Evolutionary conservation across 2,888 invertebrate species (phyloP).

Genomic region (Caenorhabditis sinica): DNA sequence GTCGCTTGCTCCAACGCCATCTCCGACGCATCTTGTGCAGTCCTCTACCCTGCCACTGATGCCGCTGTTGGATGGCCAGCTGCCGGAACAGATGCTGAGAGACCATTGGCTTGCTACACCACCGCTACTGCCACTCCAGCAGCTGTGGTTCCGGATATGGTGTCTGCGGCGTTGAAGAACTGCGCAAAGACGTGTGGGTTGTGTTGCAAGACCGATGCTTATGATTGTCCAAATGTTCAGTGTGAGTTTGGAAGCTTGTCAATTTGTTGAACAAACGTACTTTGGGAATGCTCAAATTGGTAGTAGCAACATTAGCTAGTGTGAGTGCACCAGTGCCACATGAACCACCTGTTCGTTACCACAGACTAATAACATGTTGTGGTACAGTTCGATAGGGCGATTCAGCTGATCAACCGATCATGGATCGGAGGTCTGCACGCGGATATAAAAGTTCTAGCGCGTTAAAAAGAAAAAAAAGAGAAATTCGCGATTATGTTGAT

Average conservation of each 20-base stretch:
- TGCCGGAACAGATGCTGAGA: constrained; percentile 31
- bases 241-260: constrained; percentile 21
- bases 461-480: too few relatives aligned
- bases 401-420: too few relatives aligned
- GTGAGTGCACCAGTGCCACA: too few relatives aligned
- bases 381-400: too few relatives aligned
- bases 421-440: too few relatives aligned
- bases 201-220: constrained; percentile 53
- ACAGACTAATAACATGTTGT: too few relatives aligned
- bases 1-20: constrained; percentile 43
- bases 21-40: constrained; percentile 33
- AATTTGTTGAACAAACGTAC: too few relatives aligned
- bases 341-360: too few relatives aligned
- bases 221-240: constrained; percentile 40
- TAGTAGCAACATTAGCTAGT: too few relatives aligned
- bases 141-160: constrained; percentile 30
- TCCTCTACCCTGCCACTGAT: constrained; percentile 40
- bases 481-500: too few relatives aligned
- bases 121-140: constrained; percentile 25
- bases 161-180: constrained; percentile 45
- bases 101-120: constrained; percentile 41
- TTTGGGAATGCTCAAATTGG: too few relatives aligned
- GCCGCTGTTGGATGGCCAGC: constrained; percentile 17
- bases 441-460: too few relatives aligned
- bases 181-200: constrained; percentile 59